phyloP scores from a whole-genome alignment of 2,888 invertebrate genomes.

The Cenopis cana region DNA sequence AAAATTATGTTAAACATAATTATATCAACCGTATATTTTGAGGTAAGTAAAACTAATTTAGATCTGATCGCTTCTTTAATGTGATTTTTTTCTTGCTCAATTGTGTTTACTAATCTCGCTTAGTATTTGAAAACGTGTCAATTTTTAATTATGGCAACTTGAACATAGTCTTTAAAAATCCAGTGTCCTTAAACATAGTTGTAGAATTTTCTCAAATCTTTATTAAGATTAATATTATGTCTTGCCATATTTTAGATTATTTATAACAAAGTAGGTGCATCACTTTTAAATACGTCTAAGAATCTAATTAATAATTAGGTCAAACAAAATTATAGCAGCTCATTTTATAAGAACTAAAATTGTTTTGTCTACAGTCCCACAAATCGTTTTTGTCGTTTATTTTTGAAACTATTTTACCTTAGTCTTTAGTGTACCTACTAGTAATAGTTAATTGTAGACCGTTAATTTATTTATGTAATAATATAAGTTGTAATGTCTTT shows the following conservation, averaged over 20 bases:
- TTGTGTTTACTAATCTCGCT: not conserved
- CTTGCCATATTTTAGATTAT: slow-evolving; percentile 49
- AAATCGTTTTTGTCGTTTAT: slow-evolving; percentile 17
- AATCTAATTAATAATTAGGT: slow-evolving; percentile 30
- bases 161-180: not conserved
- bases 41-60: not conserved
- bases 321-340: slow-evolving; percentile 32
- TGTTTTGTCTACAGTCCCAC: slow-evolving; percentile 4
- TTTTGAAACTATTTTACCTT: slow-evolving; percentile 30
- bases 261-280: slow-evolving; percentile 32
- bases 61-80: not conserved
- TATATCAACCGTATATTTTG: not conserved
- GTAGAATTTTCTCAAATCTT: slow-evolving; percentile 6
- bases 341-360: slow-evolving; percentile 10
- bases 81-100: slow-evolving; percentile 28
- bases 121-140: not conserved
- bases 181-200: slow-evolving; percentile 1
- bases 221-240: slow-evolving; percentile 41
- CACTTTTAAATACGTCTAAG: slow-evolving; percentile 24
- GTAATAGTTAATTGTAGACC: slow-evolving; percentile 18
- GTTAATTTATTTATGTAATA: slow-evolving; percentile 41
- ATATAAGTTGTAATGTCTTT: slow-evolving; percentile 43
- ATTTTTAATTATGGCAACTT: slow-evolving; percentile 1
- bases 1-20: not conserved
- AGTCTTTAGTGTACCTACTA: slow-evolving; percentile 6